These are phyloP conservation scores for Hippocampus barbouri DNA, from an alignment of 2,113 vertebrate species.

Conservation along the genomic window DNA sequence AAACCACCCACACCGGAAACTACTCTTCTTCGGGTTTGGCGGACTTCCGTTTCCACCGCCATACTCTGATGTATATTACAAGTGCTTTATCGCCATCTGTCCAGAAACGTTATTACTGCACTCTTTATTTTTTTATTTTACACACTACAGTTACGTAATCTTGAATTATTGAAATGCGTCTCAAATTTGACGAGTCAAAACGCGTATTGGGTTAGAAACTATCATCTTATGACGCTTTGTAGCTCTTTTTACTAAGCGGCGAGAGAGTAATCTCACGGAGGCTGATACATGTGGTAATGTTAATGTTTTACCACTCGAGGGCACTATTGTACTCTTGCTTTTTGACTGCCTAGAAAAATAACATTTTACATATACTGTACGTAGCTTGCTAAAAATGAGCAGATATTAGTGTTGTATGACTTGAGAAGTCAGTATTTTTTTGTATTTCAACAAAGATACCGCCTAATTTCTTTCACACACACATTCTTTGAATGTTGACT, in stretches of 20 bases:
- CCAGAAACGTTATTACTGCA: background rate
- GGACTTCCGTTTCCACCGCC: background rate
- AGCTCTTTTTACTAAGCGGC: background rate
- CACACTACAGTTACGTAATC: background rate
- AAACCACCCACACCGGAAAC: conserved; percentile 33
- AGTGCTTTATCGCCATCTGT: conserved; percentile 18
- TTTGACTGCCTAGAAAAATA: background rate
- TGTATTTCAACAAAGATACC: background rate
- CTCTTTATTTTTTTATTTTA: background rate
- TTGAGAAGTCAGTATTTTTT: background rate
- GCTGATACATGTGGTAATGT: background rate
- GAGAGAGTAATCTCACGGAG: too few species aligned
- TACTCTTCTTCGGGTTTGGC: conserved; percentile 45
- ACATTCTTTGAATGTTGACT: background rate
- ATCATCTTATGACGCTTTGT: background rate
- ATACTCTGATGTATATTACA: background rate
- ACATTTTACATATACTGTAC: background rate
- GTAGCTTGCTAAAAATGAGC: background rate
- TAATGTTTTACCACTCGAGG: conserved; percentile 39
- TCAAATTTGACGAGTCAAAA: background rate
- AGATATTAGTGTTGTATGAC: background rate
- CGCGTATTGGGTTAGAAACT: background rate
- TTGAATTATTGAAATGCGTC: background rate
- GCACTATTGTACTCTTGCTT: conserved; percentile 5
- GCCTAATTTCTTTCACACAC: background rate